Percentiles rank a stretch among this genome's conserved stretches.
Conservation (phyloP, 2,113 vertebrate genomes). For the Anoura caudifer region DNA sequence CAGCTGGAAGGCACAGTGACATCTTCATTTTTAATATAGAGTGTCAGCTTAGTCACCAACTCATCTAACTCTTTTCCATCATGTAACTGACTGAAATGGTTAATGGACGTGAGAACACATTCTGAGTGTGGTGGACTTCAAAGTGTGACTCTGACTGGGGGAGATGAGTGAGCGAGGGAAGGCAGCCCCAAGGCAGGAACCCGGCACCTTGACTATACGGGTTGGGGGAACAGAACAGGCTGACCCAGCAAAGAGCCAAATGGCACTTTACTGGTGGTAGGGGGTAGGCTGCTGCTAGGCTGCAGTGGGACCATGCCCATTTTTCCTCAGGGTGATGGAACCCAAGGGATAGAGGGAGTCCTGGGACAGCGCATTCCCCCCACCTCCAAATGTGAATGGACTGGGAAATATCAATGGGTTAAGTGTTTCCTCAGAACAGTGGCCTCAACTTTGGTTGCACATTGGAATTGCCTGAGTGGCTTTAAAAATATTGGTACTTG, state of each 20-base stretch:
- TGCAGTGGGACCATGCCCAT: fast-evolving
- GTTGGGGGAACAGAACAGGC: not conserved
- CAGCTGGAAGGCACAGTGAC: not conserved
- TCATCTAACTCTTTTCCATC: not conserved
- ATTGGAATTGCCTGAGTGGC: not conserved
- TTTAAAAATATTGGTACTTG: not conserved
- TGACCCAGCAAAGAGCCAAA: not conserved
- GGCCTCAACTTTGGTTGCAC: not conserved
- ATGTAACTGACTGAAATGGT: not conserved
- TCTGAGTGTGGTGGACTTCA: not conserved
- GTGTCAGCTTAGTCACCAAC: not conserved
- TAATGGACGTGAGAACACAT: not conserved
- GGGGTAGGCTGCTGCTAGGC: not conserved
- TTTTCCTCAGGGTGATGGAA: not conserved
- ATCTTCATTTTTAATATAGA: not conserved
- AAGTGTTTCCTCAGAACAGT: too few relatives aligned
- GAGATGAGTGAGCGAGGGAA: not conserved
- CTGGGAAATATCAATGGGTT: not conserved
- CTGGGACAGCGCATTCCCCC: not conserved
- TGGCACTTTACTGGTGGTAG: too few relatives aligned
- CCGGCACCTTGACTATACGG: too few relatives aligned
- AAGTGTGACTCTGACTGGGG: not conserved
- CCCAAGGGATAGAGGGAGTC: not conserved
- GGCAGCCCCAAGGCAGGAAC: not conserved
- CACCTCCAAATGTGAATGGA: fast-evolving